Evolutionary conservation across 30 jellyfish, hydroid and myxozoan genomes (phyloP), one percentile per base, ranked within the genome.

Genomic region (Chrysaora quinquecirrha): DNA sequence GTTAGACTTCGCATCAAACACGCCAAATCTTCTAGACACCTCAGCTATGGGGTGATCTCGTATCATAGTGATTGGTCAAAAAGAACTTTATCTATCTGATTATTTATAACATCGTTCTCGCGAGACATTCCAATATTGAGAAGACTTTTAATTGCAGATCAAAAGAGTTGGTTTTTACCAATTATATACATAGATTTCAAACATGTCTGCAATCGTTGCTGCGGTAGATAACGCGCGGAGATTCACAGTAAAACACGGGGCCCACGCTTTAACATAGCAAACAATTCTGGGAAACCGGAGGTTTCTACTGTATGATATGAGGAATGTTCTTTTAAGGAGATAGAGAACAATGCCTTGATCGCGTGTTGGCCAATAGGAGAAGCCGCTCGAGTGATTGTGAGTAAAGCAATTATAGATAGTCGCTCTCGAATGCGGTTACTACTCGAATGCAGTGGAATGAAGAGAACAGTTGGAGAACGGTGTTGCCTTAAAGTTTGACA

Each of bases 101-200:
- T 75, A 56, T 56, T 48, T 75, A 34, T 38, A 33, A 22, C 76
- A 16, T 34, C n/a, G 7, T 54, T 77, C 69, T 63, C 34, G 65
- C 71, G 80, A 61, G 88, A 77, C 71, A 62, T 77, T 34, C 70
- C 78, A 30, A 49, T 70, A 70, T 68, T 38, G 30, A 48, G 65
- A 24, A 67, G 50, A 64, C 24, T 69, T 82, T 54, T 82, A 70
- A 82, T 82, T 82, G 63, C 47, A 10, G 22, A 25, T 82, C 76
- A 82, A 69, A 50, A 34, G 78, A 68, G 82, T 68, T 82, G 92
- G 92, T 82, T 82, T 65, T 63, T 69, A 64, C 82, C 66, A 82
- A 30, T 82, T 68, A 69, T 62, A n/a, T 18, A 22, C 68, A 43
- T 14, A 64, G 73, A 82, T 34, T 47, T 19, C 47, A 71, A 54